Evolutionary conservation across 1,140 invertebrate species (phyloP), one percentile per base, ranked within the genome.

Genomic region (Myzus persicae): DNA sequence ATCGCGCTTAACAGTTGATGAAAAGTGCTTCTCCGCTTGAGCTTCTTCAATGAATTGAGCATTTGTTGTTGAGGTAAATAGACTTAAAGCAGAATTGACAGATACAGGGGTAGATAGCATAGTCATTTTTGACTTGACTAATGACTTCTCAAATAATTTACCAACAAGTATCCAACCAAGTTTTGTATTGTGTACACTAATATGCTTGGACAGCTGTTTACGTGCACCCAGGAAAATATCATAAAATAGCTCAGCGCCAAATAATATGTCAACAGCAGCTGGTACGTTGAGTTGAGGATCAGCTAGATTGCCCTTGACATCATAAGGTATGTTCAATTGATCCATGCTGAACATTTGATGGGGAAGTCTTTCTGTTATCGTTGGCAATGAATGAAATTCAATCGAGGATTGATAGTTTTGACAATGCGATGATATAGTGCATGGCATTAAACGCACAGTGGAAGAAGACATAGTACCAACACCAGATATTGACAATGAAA

Each of bases 141-240:
- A 20, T 2, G 40, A 22, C 11, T 11, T 87, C 6, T 44, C 44
- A 44, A 46, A 46, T 2, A 31, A 3, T 44, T 46, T 87, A 3
- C 93, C 93, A 40, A 84, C 90, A 38, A 93, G n/a, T 42, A 93
- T 81, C 89, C 81, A 92, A 22, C 90, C 93, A 85, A 93, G 82
- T 11, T 92, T 92, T 48, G 93, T 93, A 26, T 44, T 22, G 18
- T 42, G 81, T 5, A 48, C 22, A 26, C 67, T 82, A 40, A 89
- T 44, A 54, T 54, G 82, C 1, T 85, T 59, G 42, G 67, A 82
- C 20, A 67, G 8, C 40, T 46, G 44, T n/a, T 22, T 8, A 2
- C 36, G 81, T 44, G n/a, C 44, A 59, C 81, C 90, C 11, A 90
- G 18, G n/a, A 91, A 93, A 48, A 93, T 67, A 3, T 81, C 40